These are phyloP conservation scores for Acanthurus leucopareius DNA, from an alignment of 2,797 vertebrate species.

Conservation along the genomic window DNA sequence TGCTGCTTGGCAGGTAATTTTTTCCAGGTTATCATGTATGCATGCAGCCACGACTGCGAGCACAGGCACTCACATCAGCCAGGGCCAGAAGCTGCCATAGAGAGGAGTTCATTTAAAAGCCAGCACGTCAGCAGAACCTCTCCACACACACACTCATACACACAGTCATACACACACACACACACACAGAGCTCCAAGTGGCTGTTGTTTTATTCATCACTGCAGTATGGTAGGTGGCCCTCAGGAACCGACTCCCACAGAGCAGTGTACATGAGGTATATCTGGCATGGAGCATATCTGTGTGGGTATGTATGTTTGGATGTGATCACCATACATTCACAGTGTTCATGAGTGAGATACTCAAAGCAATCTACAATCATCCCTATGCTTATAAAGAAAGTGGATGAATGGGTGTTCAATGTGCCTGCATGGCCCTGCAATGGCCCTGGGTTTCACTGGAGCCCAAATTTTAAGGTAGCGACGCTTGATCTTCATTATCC, in stretches of 20 bases:
- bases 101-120: slow-evolving; percentile 82
- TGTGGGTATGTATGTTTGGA: slow-evolving; percentile 32
- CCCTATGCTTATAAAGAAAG: slow-evolving; percentile 7
- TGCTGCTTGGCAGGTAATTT: slow-evolving; percentile 21
- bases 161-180: no score
- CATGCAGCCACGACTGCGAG: slow-evolving; percentile 45
- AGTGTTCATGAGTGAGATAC: slow-evolving; percentile 1
- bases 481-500: slow-evolving; percentile 41
- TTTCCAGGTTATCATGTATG: slow-evolving; percentile 47
- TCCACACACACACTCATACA: not conserved
- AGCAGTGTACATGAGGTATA: slow-evolving; percentile 42
- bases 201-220: slow-evolving; percentile 89
- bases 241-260: slow-evolving; percentile 69
- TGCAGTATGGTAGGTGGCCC: slow-evolving; percentile 82
- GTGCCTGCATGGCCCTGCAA: not conserved
- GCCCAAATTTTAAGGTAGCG: slow-evolving; percentile 26
- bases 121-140: slow-evolving; percentile 81
- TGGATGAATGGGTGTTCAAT: not conserved
- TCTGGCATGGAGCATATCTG: slow-evolving; percentile 29
- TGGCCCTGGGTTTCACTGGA: slow-evolving; percentile 5
- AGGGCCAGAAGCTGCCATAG: slow-evolving; percentile 55
- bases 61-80: slow-evolving; percentile 41
- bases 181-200: slow-evolving; percentile 50
- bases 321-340: slow-evolving; percentile 24
- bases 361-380: slow-evolving; percentile 17